Evolutionary conservation across 2,113 vertebrate genomes (phyloP), one percentile per base, ranked within the genome.

Genomic region (Hippocampus abdominalis): DNA sequence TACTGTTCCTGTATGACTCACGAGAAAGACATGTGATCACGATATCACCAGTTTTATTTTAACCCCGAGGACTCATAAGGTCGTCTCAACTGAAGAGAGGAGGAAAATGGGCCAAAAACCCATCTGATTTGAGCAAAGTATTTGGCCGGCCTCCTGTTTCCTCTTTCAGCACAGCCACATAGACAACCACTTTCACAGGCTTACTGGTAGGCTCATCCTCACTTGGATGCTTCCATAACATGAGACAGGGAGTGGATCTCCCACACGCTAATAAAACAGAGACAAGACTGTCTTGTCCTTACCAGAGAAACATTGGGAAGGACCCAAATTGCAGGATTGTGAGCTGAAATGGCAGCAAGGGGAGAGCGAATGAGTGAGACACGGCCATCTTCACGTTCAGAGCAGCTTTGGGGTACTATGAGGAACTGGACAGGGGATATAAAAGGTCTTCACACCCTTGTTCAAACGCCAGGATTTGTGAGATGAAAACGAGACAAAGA

Each of bases 211-310:
- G 74, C 72, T 53, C 66, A 56, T 67, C 70, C 51, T 73, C 76
- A 49, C 81, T 86, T 86, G 79, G 85, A 81, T 68, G 71, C 73
- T 64, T 74, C 56, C 81, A 72, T 59, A 59, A 76, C 79, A 86
- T 82, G 46, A 85, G 63, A 82, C 71, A 78, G 73, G 32, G 78
- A 64, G 40, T 25, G 25, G 39, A 64, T 49, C 76, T 81, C 82
- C 84, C 82, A 87, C 86, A 69, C 69, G 78, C 79, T 78, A 78
- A 87, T 89, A 89, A 84, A 88, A 83, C 69, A 46, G 53, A 78
- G 69, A 87, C 81, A 84, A 81, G 79, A 81, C 79, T 69, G 73
- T 44, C 84, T 81, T 80, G 83, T 76, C 66, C 60, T 83, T 79
- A 71, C 11, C 36, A 54, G 76, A 68, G 48, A 79, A 86, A 84